Percentiles rank a stretch among this genome's conserved stretches.
These are phyloP conservation scores for Chesias legatella DNA, from an alignment of 2,888 invertebrate genomes.

Conservation along the genomic window DNA sequence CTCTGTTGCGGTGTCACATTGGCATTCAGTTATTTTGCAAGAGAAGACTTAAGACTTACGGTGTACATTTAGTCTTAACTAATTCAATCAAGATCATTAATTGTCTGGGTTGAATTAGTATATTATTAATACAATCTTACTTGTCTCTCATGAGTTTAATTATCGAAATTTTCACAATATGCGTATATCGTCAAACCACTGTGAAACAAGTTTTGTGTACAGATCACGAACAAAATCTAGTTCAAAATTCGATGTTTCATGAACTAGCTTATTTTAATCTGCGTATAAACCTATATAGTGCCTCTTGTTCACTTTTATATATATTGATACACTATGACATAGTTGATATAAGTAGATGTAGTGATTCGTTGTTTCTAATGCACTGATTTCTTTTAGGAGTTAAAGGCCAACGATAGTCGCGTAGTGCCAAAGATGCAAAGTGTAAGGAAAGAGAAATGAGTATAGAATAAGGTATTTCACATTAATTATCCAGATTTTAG, in stretches of 20 bases:
- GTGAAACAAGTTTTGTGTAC: conserved; percentile 15
- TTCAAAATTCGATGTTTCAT: conserved; percentile 67
- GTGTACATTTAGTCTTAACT: too few species aligned
- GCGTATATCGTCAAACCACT: conserved; percentile 1
- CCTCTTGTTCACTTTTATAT: conserved; percentile 81
- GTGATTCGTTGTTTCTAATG: conserved; percentile 51
- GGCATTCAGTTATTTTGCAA: too few species aligned
- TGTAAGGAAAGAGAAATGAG: conserved; percentile 22
- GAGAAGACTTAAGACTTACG: too few species aligned
- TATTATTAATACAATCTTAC: too few species aligned
- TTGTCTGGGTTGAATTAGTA: too few species aligned
- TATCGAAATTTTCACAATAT: too few species aligned
- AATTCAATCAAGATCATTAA: too few species aligned
- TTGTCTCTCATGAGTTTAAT: too few species aligned
- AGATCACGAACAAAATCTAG: conserved; percentile 20
- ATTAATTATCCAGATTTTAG: conserved; percentile 9
- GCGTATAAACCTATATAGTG: conserved; percentile 80
- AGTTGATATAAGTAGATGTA: conserved; percentile 49
- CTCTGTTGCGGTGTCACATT: too few species aligned
- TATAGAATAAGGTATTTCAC: conserved; percentile 7
- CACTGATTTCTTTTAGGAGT: conserved; percentile 51
- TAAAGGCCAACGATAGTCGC: conserved; percentile 54
- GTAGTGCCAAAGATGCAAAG: conserved; percentile 66
- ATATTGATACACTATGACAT: conserved; percentile 74
- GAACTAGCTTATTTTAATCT: conserved; percentile 76